These are phyloP conservation scores for Xiphydria camelus DNA, from an alignment of 2,888 invertebrate genomes.

Conservation along the genomic window DNA sequence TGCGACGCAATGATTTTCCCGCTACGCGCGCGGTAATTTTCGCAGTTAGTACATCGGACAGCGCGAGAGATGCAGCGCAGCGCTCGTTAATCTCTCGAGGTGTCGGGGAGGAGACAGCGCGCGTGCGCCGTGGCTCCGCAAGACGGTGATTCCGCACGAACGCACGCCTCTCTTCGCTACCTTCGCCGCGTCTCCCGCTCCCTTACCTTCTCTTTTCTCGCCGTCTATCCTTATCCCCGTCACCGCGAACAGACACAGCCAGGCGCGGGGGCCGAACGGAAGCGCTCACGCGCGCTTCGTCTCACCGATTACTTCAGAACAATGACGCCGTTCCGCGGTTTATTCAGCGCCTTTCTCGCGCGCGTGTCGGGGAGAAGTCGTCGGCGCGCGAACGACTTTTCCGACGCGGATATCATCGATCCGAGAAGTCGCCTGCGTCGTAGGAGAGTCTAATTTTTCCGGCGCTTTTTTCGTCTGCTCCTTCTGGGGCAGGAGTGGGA, in stretches of 20 bases:
- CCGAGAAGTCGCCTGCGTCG: too few relatives aligned
- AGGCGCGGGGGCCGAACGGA: too few relatives aligned
- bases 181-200: constrained; percentile 10
- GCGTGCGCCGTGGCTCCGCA: not conserved
- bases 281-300: constrained; percentile 9
- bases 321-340: constrained; percentile 19
- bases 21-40: too few relatives aligned
- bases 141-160: constrained; percentile 5
- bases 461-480: too few relatives aligned
- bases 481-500: too few relatives aligned
- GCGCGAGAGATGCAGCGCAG: constrained; percentile 1
- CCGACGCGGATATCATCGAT: too few relatives aligned
- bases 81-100: constrained; percentile 5
- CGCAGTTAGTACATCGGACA: too few relatives aligned
- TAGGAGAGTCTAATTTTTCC: too few relatives aligned
- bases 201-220: constrained; percentile 23
- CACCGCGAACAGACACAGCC: too few relatives aligned
- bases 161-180: not conserved
- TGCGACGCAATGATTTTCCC: too few relatives aligned
- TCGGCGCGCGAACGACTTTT: not conserved
- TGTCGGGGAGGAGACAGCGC: constrained; percentile 1
- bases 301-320: constrained; percentile 23
- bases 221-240: not conserved
- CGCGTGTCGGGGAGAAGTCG: too few relatives aligned
- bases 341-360: constrained; percentile 5